Base-by-base conservation (phyloP, 1,140 invertebrate genomes). In the Trichoplusia ni region DNA sequence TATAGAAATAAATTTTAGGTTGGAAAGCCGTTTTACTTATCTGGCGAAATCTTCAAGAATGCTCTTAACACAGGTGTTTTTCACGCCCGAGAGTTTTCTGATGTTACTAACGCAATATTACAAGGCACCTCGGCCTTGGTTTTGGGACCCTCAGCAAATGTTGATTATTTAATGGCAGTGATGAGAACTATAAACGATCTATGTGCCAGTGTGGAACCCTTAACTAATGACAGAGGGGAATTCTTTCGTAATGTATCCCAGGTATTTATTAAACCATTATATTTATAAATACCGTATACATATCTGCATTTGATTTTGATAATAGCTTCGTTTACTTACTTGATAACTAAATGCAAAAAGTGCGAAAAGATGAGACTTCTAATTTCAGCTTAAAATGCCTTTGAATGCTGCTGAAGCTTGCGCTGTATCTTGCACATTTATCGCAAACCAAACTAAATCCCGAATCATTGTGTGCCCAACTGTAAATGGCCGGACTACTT, bases 1-100 rank as follows among this genome's bases (percentile, higher is more conserved):
- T n/a, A n/a, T n/a, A n/a, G n/a, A n/a, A n/a, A n/a, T n/a, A n/a
- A n/a, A n/a, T 73, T 75, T 13, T 19, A 87, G 84, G 75, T 67
- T n/a, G 84, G 84, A 4, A 87, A 82, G 65, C 79, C 82, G 16
- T 67, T 79, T 8, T 84, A 62, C 63, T 21, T 86, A 33, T 81
- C 77, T 9, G 81, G 71, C 0, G 65, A 73, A 18, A 51, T 82
- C 13, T 77, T 85, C 16, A 35, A 60, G 53, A 35, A 67, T n/a
- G 70, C 69, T 14, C 29, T 84, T 0, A 19, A 37, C 38, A 64
- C 18, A 40, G 81, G 80, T 13, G 7, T 27, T 5, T 69, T 77
- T 27, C 35, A 33, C 16, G 66, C 74, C 60, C 54, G 40, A 49
- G 82, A 87, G 56, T 62, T 78, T 35, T 64, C 77, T 37, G 84